Conservation (phyloP, 2,888 invertebrate genomes). For the Yponomeuta plumbellus region DNA sequence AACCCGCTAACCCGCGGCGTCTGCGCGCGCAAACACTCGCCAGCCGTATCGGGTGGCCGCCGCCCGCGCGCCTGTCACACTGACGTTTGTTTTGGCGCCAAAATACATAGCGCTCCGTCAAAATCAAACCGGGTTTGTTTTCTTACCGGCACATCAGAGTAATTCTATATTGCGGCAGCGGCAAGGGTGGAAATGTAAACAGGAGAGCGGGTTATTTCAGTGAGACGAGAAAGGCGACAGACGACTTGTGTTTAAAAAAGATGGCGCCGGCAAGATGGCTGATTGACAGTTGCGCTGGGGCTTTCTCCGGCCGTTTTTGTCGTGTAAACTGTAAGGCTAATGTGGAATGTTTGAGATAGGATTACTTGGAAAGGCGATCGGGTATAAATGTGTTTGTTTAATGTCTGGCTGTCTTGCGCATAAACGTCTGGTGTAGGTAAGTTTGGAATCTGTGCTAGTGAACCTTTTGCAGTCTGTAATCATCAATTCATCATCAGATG, state of each 20-base stretch:
- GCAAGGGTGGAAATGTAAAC: conserved; percentile 74
- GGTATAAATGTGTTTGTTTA: neutral
- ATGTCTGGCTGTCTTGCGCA: neutral
- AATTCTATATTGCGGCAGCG: conserved; percentile 73
- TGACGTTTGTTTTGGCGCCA: conserved; percentile 77
- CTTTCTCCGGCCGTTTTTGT: conserved; percentile 1
- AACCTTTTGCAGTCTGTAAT: too few species aligned
- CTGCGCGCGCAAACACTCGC: conserved; percentile 68
- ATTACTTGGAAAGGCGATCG: neutral
- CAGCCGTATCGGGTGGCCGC: conserved; percentile 64
- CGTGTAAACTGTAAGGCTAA: conserved; percentile 4
- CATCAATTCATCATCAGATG: too few species aligned
- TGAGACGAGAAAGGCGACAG: conserved; percentile 42
- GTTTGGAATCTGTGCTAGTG: too few species aligned
- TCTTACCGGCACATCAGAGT: conserved; percentile 71
- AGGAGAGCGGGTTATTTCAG: conserved; percentile 56
- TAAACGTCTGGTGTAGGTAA: too few species aligned
- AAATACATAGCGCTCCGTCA: conserved; percentile 67
- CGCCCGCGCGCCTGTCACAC: conserved; percentile 74
- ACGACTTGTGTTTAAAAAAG: conserved; percentile 64
- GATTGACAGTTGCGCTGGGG: conserved; percentile 44
- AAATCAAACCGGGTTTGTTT: conserved; percentile 69
- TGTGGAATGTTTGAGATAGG: neutral
- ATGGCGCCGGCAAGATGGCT: conserved; percentile 59
- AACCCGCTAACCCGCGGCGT: conserved; percentile 65